A percentile compares a stretch with the other conserved stretches of the same genome.
These are phyloP conservation scores for Manacus vitellinus DNA, from an alignment of 2,113 vertebrate genomes.

Conservation along the genomic window DNA sequence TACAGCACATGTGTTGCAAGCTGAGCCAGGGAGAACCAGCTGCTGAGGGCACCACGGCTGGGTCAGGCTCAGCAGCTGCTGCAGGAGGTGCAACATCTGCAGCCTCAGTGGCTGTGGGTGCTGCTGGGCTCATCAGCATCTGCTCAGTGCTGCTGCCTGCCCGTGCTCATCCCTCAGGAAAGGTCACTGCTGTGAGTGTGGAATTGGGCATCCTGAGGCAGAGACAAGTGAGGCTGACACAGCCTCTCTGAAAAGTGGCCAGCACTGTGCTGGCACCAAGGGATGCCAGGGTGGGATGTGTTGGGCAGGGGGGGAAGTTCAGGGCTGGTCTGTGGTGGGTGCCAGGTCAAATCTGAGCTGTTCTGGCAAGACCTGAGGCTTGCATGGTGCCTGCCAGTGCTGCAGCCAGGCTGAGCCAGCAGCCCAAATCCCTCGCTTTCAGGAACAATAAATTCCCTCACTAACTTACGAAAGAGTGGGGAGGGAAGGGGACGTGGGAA, in stretches of 20 bases:
- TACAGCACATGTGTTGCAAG: accelerated
- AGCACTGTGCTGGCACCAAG: accelerated
- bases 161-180: accelerated
- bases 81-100: neutral
- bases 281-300: neutral
- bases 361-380: neutral
- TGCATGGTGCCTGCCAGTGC: neutral
- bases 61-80: neutral
- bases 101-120: neutral
- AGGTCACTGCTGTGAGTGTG: accelerated
- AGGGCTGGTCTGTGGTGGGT: accelerated
- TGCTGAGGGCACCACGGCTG: neutral
- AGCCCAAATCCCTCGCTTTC: neutral
- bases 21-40: neutral
- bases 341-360: neutral
- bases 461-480: neutral
- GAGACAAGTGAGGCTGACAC: accelerated
- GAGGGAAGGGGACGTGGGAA: accelerated
- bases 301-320: neutral
- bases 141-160: neutral
- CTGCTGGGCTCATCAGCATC: neutral
- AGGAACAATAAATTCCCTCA: conserved; percentile 15
- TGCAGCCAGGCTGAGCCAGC: neutral
- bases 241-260: neutral
- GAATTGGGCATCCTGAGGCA: accelerated